A percentile compares a stretch with the other conserved stretches of the same genome.
Conservation (phyloP, 2,888 invertebrate genomes). For the Nomada fabriciana region DNA sequence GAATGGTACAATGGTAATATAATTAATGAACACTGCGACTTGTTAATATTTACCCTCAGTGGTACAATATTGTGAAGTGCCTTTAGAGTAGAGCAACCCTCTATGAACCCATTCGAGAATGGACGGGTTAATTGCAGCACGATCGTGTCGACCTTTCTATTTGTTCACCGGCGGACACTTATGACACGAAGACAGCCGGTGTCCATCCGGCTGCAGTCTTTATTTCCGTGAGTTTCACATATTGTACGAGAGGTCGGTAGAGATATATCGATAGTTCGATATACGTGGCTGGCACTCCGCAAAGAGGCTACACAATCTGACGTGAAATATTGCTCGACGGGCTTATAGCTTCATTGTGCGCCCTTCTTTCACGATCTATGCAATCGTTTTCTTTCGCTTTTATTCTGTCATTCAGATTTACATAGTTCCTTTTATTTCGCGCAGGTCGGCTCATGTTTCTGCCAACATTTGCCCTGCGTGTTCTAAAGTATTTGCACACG, state of each 20-base stretch:
- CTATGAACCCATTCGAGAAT: not conserved
- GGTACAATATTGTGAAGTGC: not conserved
- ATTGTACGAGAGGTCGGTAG: conserved; percentile 14
- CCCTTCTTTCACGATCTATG: not conserved
- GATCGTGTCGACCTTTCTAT: conserved; percentile 3
- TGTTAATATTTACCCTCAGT: no score
- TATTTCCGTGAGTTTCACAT: conserved; percentile 17
- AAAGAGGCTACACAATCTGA: conserved; percentile 72
- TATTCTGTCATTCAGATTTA: not conserved
- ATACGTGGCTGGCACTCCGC: conserved; percentile 59
- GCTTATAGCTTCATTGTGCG: conserved; percentile 58
- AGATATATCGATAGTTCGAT: conserved; percentile 62
- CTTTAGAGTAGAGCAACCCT: no score
- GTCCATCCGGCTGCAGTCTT: conserved; percentile 55
- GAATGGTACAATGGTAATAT: no score
- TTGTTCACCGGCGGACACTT: conserved; percentile 21
- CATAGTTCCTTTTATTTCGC: no score
- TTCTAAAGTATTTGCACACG: no score
- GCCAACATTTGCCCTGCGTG: no score
- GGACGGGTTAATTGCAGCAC: conserved; percentile 13
- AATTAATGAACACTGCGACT: no score
- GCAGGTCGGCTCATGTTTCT: no score
- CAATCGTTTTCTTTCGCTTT: not conserved
- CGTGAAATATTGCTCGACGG: conserved; percentile 72
- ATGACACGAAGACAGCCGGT: conserved; percentile 26